Evolutionary conservation across 1,140 invertebrate genomes (phyloP).

Genomic region (Drosophila micromelanica): DNA sequence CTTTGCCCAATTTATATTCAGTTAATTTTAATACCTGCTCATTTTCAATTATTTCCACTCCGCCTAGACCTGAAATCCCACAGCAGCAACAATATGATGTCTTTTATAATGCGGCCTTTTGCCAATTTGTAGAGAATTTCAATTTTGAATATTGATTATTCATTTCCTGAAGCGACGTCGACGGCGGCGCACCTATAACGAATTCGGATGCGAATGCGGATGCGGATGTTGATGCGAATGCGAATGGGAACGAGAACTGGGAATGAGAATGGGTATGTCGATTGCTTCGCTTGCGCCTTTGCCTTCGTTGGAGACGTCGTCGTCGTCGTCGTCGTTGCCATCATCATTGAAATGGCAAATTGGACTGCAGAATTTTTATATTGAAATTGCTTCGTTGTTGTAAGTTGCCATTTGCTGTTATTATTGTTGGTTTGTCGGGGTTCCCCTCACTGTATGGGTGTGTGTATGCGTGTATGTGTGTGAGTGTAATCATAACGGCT

Average conservation of each 20-base stretch:
- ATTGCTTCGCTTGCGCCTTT: constrained; percentile 35
- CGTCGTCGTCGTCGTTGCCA: constrained; percentile 32
- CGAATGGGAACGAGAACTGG: constrained; percentile 12
- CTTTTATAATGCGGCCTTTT: constrained; percentile 55
- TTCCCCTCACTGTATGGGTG: constrained; percentile 14
- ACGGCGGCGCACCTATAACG: constrained; percentile 56
- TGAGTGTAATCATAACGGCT: constrained; percentile 78
- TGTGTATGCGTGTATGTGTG: constrained; percentile 50
- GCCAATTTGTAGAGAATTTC: constrained; percentile 77
- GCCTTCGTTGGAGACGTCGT: constrained; percentile 32
- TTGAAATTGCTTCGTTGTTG: constrained; percentile 65
- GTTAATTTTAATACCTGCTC: not conserved
- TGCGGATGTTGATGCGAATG: constrained; percentile 22
- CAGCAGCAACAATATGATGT: constrained; percentile 37
- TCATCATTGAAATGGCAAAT: constrained; percentile 69
- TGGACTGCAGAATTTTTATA: constrained; percentile 75
- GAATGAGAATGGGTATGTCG: constrained; percentile 21
- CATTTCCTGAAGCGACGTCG: constrained; percentile 55
- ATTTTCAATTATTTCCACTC: constrained; percentile 4
- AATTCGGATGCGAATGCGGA: constrained; percentile 22
- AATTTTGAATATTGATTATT: constrained; percentile 81
- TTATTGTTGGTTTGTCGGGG: constrained; percentile 19
- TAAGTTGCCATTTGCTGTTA: constrained; percentile 57
- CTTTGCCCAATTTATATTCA: constrained; percentile 1
- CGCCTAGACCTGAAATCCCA: not conserved